Conservation (phyloP, 2,797 vertebrate genomes). For the Calcarius lapponicus region DNA sequence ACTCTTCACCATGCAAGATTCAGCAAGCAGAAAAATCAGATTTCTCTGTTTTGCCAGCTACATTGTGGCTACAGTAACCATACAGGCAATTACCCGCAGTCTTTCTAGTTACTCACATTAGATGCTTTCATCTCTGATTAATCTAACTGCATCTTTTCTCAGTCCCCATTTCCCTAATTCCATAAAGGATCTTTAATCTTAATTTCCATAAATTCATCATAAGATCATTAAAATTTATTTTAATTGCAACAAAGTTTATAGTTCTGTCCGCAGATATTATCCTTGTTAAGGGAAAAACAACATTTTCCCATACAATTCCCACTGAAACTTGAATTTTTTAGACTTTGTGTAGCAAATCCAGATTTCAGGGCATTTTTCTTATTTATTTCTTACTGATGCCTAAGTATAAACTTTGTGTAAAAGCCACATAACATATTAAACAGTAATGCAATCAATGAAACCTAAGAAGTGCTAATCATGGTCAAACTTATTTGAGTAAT, state of each 20-base stretch:
- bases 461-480: not conserved
- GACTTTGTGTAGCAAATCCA: not conserved
- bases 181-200: not conserved
- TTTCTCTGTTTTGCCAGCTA: not conserved
- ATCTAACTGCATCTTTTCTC: not conserved
- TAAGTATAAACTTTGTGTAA: not conserved
- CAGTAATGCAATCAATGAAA: not conserved
- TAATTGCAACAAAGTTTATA: not conserved
- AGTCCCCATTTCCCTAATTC: not conserved
- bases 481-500: not conserved
- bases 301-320: not conserved
- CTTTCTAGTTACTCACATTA: not conserved
- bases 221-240: not conserved
- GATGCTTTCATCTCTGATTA: not conserved
- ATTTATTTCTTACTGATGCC: not conserved
- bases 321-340: not conserved
- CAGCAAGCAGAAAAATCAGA: not conserved
- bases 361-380: not conserved
- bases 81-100: not conserved
- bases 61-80: not conserved
- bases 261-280: not conserved
- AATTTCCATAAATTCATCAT: not conserved
- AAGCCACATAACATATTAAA: not conserved
- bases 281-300: not conserved
- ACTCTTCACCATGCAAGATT: not conserved